phyloP scores from a whole-genome alignment of 2,888 invertebrate species.

The Lochmaea capreae region DNA sequence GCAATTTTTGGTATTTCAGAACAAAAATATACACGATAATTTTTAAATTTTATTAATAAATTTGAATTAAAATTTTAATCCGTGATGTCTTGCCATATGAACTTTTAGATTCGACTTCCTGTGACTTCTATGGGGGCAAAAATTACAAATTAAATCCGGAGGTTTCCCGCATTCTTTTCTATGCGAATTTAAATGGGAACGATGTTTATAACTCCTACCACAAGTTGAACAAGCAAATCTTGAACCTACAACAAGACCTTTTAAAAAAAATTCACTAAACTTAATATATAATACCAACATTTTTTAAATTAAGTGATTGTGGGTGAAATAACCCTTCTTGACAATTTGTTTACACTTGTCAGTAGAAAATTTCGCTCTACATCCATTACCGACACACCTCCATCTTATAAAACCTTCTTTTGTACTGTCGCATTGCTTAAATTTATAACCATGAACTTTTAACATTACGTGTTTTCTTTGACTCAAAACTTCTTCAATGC shows the following conservation, averaged over 20 bases:
- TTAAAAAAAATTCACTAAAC: background rate
- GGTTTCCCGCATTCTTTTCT: slow-evolving; percentile 69
- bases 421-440: background rate
- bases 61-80: background rate
- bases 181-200: slow-evolving; percentile 66
- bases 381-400: background rate
- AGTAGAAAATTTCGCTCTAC: slow-evolving; percentile 15
- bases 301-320: background rate
- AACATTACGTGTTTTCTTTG: slow-evolving; percentile 1
- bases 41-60: too few relatives aligned
- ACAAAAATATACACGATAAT: too few relatives aligned
- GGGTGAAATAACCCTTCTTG: background rate
- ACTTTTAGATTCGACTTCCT: slow-evolving; percentile 48
- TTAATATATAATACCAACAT: background rate
- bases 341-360: background rate
- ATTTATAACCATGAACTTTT: slow-evolving; percentile 11
- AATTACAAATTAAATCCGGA: slow-evolving; percentile 68
- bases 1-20: too few relatives aligned
- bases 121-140: slow-evolving; percentile 61
- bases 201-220: slow-evolving; percentile 55
- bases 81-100: slow-evolving; percentile 37
- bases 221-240: slow-evolving; percentile 32
- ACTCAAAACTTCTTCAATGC: slow-evolving; percentile 3
- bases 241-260: slow-evolving; percentile 12
- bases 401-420: background rate